phyloP scores from a whole-genome alignment of 2,797 vertebrate genomes.

The Hippocampus kuda region DNA sequence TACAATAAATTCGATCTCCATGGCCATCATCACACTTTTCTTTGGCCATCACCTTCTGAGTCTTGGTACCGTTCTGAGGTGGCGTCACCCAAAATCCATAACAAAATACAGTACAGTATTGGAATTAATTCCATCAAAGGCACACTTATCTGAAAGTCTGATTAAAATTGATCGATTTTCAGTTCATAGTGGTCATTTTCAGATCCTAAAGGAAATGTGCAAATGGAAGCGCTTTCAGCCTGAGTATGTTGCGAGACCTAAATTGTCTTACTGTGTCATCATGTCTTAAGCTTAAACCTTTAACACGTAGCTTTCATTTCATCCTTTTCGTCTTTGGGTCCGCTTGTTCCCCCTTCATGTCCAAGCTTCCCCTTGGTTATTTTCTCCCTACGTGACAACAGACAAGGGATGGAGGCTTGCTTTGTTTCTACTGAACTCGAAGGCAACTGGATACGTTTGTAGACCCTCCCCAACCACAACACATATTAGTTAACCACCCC shows the following conservation, averaged over 20 bases:
- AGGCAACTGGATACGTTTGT: slow-evolving; percentile 12
- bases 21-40: not conserved
- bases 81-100: no score
- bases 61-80: no score
- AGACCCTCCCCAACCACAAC: slow-evolving; percentile 28
- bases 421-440: slow-evolving; percentile 21
- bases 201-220: not conserved
- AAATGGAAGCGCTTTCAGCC: not conserved
- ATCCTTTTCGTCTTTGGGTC: not conserved
- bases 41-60: not conserved
- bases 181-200: not conserved
- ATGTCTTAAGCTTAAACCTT: not conserved
- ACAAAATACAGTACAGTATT: not conserved
- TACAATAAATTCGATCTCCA: not conserved
- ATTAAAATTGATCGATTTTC: not conserved
- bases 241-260: not conserved
- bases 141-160: not conserved
- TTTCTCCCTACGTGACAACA: slow-evolving; percentile 19
- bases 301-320: not conserved
- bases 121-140: not conserved
- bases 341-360: slow-evolving; percentile 4
- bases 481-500: slow-evolving; percentile 18
- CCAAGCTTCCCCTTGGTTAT: slow-evolving; percentile 2
- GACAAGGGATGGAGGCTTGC: slow-evolving; percentile 18
- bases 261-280: not conserved